These are phyloP conservation scores for Parelbella ahira DNA, from an alignment of 2,888 invertebrate species.

Conservation along the genomic window DNA sequence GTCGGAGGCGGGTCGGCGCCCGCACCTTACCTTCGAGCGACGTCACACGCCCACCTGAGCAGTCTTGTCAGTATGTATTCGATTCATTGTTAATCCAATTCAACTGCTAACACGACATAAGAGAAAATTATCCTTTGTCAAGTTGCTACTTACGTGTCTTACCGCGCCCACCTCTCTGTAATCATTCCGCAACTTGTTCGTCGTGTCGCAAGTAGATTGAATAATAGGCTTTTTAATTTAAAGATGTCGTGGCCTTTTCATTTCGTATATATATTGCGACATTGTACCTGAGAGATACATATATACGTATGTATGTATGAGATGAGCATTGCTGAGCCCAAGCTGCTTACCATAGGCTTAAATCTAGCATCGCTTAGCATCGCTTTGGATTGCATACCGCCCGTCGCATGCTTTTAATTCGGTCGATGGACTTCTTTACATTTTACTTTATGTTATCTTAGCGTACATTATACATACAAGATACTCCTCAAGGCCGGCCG, in stretches of 20 bases:
- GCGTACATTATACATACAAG: too few species aligned
- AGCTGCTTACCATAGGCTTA: too few species aligned
- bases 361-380: too few species aligned
- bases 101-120: constrained; percentile 25
- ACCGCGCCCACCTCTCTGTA: constrained; percentile 13
- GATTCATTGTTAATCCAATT: constrained; percentile 28
- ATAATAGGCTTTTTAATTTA: constrained; percentile 1
- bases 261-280: too few species aligned
- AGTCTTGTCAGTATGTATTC: constrained; percentile 64
- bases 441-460: too few species aligned
- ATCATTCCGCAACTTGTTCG: constrained; percentile 8
- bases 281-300: too few species aligned
- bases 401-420: too few species aligned
- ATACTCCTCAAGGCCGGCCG: too few species aligned
- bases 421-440: too few species aligned
- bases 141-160: constrained; percentile 12
- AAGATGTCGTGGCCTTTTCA: background rate
- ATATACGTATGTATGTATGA: too few species aligned
- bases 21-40: constrained; percentile 71
- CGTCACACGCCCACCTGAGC: constrained; percentile 66
- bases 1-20: constrained; percentile 78
- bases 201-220: background rate
- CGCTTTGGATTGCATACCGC: too few species aligned
- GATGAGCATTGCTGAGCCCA: too few species aligned
- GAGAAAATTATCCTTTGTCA: constrained; percentile 35